phyloP scores from a whole-genome alignment of 2,888 invertebrate genomes.

The Drosophila pullipes region DNA sequence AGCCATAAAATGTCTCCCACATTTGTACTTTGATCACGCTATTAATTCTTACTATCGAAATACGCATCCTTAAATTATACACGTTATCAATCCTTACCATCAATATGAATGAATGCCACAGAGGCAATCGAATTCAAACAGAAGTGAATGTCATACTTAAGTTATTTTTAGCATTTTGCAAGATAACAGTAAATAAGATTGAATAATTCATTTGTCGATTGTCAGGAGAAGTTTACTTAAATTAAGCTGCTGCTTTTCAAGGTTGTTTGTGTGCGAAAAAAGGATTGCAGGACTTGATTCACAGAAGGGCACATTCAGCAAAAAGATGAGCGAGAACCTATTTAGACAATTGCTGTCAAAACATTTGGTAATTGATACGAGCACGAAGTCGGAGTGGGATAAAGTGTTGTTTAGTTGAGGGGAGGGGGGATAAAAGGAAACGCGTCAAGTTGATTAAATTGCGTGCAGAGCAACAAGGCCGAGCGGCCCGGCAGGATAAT shows the following conservation, averaged over 20 bases:
- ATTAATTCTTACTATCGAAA: neutral
- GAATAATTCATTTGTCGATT: neutral
- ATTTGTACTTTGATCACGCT: neutral
- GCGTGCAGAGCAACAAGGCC: slow-evolving; percentile 50
- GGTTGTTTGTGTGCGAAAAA: slow-evolving; percentile 13
- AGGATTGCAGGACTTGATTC: slow-evolving; percentile 25
- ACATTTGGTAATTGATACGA: slow-evolving; percentile 75
- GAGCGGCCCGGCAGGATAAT: slow-evolving; percentile 15
- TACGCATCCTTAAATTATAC: neutral
- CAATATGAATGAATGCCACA: neutral
- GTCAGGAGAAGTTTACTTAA: neutral
- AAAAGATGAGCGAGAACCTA: slow-evolving; percentile 49
- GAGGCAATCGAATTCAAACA: neutral
- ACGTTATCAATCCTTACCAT: too few relatives aligned
- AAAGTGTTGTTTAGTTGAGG: slow-evolving; percentile 1
- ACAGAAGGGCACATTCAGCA: slow-evolving; percentile 1
- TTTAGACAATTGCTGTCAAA: slow-evolving; percentile 81
- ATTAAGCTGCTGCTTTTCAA: slow-evolving; percentile 3
- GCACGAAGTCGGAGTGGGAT: slow-evolving; percentile 15
- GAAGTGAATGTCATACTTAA: neutral
- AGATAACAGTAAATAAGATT: neutral
- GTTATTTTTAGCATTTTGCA: neutral
- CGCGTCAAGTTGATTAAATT: slow-evolving; percentile 80
- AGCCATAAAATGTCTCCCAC: too few relatives aligned
- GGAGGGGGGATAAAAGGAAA: slow-evolving; percentile 36